phyloP scores from a whole-genome alignment of 2,888 invertebrate genomes.

The Metellina segmentata region DNA sequence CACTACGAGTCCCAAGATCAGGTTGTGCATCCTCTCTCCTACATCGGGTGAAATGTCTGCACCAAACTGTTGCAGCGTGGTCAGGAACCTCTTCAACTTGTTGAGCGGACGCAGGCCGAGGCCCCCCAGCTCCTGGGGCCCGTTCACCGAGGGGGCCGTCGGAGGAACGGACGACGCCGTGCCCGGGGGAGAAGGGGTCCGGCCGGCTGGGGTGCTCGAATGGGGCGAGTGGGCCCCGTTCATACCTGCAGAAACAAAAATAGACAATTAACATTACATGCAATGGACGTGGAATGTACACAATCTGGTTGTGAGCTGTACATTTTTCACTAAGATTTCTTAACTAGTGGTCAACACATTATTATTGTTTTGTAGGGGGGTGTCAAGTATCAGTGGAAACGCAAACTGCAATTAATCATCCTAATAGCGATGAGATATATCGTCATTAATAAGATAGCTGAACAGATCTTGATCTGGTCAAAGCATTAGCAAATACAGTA shows the following conservation, averaged over 20 bases:
- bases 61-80: constrained; percentile 94
- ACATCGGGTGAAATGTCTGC: constrained; percentile 92
- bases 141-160: constrained; percentile 16
- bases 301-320: no score
- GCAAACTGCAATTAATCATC: no score
- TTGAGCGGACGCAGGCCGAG: constrained; percentile 83
- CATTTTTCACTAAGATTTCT: no score
- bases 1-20: constrained; percentile 77
- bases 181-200: constrained; percentile 69
- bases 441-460: no score
- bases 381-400: no score
- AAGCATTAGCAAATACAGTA: no score
- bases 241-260: constrained; percentile 56
- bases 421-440: no score
- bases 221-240: constrained; percentile 76
- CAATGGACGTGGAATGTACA: not conserved
- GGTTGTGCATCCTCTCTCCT: constrained; percentile 75
- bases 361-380: no score
- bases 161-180: constrained; percentile 21
- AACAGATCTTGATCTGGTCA: no score
- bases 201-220: constrained; percentile 43
- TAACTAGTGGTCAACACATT: no score
- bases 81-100: constrained; percentile 91
- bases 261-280: not conserved
- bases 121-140: constrained; percentile 36